phyloP scores from a whole-genome alignment of 2,797 vertebrate species.

The Danio tinwini region DNA sequence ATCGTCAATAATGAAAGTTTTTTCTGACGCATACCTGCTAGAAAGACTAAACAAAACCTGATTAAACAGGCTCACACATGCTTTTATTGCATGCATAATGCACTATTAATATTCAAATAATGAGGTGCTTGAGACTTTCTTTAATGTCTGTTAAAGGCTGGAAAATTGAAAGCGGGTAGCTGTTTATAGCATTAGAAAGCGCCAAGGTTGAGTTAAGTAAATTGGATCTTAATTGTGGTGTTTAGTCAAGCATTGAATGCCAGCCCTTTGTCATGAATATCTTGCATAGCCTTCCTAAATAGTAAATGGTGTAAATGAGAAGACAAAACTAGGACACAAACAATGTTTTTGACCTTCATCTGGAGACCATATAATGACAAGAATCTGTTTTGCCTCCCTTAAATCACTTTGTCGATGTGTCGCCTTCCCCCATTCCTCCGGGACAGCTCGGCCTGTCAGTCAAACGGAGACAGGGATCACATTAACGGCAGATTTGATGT shows the following conservation, averaged over 20 bases:
- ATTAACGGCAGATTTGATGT: slow-evolving; percentile 44
- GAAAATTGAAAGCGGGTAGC: slow-evolving; percentile 52
- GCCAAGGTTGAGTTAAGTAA: slow-evolving; percentile 58
- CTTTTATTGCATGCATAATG: slow-evolving; percentile 52
- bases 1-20: background rate
- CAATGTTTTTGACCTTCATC: slow-evolving; percentile 51
- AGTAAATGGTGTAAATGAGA: slow-evolving; percentile 13
- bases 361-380: slow-evolving; percentile 50
- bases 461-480: slow-evolving; percentile 47
- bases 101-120: slow-evolving; percentile 58
- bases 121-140: slow-evolving; percentile 55
- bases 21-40: slow-evolving; percentile 25
- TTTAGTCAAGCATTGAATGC: slow-evolving; percentile 52
- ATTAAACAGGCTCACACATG: slow-evolving; percentile 38
- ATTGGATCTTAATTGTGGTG: slow-evolving; percentile 60
- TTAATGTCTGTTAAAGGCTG: slow-evolving; percentile 47
- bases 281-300: slow-evolving; percentile 33
- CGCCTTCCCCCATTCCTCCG: slow-evolving; percentile 31
- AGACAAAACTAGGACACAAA: slow-evolving; percentile 33
- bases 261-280: slow-evolving; percentile 57
- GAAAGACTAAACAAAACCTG: slow-evolving; percentile 31
- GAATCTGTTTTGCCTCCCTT: slow-evolving; percentile 39
- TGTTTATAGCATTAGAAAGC: slow-evolving; percentile 50
- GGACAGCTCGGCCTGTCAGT: slow-evolving; percentile 50
- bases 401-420: slow-evolving; percentile 46